Conservation (phyloP, 2,888 invertebrate genomes). For the Eutolmus rufibarbis region DNA sequence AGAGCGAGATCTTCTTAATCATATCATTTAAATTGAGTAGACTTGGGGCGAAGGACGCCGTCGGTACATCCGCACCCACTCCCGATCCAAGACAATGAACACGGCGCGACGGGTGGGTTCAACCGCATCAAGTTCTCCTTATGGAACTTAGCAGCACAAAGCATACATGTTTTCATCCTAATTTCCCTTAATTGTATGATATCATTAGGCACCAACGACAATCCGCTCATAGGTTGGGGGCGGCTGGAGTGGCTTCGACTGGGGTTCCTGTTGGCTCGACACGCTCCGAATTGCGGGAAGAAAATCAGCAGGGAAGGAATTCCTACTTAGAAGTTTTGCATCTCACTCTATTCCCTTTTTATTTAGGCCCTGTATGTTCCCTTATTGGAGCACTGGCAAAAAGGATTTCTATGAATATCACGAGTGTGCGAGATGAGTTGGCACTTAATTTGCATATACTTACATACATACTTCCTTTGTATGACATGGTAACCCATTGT, state of each 20-base stretch:
- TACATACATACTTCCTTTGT: neutral
- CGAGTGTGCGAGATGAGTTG: neutral
- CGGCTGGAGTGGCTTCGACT: neutral
- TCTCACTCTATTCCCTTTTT: neutral
- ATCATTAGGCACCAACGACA: constrained; percentile 14
- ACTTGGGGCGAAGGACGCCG: neutral
- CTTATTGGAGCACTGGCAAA: neutral
- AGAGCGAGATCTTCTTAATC: neutral
- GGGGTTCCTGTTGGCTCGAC: neutral
- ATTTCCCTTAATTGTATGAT: constrained; percentile 26
- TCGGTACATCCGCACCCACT: neutral
- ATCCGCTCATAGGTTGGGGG: neutral
- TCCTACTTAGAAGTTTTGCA: neutral
- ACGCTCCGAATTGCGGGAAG: neutral
- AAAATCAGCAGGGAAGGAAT: neutral
- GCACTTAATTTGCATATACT: constrained; percentile 23
- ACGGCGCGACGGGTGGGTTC: neutral
- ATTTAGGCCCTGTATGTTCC: neutral
- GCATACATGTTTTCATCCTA: constrained; percentile 15
- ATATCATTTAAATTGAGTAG: constrained; percentile 21
- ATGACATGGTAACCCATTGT: constrained; percentile 3
- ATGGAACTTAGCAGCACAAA: neutral
- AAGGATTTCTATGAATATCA: neutral
- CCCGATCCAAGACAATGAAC: neutral
- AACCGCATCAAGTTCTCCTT: constrained; percentile 21